Percentiles rank a stretch among this genome's conserved stretches.
These are phyloP conservation scores for Clanis bilineata DNA, from an alignment of 2,888 invertebrate species.

Conservation along the genomic window DNA sequence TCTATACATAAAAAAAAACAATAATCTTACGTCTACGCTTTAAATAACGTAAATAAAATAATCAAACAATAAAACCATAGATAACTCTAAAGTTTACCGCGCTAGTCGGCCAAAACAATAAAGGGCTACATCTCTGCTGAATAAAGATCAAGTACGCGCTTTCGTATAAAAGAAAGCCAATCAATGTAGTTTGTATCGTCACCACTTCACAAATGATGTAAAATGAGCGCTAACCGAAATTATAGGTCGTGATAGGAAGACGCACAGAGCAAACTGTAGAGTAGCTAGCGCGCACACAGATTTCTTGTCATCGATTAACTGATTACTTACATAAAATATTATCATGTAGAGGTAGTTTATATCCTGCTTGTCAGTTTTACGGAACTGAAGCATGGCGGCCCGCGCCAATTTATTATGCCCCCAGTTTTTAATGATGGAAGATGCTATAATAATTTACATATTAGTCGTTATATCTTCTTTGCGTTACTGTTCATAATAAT, in stretches of 20 bases:
- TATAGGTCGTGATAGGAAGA: constrained; percentile 60
- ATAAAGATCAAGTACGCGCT: constrained; percentile 42
- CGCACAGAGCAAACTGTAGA: constrained; percentile 51
- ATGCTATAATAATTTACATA: no score
- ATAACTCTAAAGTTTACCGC: constrained; percentile 57
- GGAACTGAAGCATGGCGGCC: no score
- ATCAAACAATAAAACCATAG: constrained; percentile 33
- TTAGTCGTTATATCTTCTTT: no score
- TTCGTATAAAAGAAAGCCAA: constrained; percentile 53
- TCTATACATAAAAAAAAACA: constrained; percentile 39
- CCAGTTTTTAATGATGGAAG: no score
- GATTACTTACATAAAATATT: no score
- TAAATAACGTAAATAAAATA: constrained; percentile 34
- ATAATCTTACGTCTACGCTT: constrained; percentile 30
- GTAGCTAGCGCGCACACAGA: constrained; percentile 18
- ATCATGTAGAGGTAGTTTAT: no score
- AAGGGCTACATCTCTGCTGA: constrained; percentile 75
- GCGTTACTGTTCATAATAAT: no score
- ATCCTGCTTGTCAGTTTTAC: no score
- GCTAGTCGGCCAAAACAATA: constrained; percentile 64
- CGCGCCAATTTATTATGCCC: no score
- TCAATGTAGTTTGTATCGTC: constrained; percentile 63
- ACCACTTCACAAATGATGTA: constrained; percentile 66
- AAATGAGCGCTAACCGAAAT: constrained; percentile 70
- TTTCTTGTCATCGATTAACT: neutral